Base-by-base conservation (phyloP, 2,888 invertebrate genomes). In the Linhomoeus sp. region DNA sequence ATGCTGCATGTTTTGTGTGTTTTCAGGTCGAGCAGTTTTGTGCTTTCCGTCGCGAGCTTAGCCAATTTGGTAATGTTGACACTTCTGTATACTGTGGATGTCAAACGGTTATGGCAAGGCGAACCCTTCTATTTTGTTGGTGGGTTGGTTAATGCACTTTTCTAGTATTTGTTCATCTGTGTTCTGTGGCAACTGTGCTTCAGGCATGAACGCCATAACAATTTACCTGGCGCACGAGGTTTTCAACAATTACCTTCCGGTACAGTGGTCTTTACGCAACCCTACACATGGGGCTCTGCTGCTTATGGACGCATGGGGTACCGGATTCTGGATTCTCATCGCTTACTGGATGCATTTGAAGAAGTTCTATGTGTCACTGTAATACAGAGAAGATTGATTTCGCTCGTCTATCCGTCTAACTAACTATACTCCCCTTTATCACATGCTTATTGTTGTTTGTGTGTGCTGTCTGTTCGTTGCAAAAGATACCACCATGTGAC, bases 161-260 rank as follows among this genome's bases (percentile, higher is more conserved):
- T 15, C 22, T 19, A 35, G n/a, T 5, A 29, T 43, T 19, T 7
- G 17, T 44, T n/a, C 20, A 23, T 15, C 29, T 15, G 25, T 23
- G 14, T 17, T 43, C 23, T 3, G 9, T 42, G 42, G 9, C 3
- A 17, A 17, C 43, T 9, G 19, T 5, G 43, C 59, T 62, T 22
- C 60, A 72, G 90, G 92, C 14, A 83, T 85, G 76, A 92, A 92
- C 69, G 78, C 88, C 23, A 81, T 87, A 47, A 72, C 84, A 1
- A 72, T 92, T 57, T 92, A 88, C 66, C 73, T 84, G 15, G 86
- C 87, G 0, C 88, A 88, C 63, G 75, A 75, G 22, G 63, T 88
- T 2, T 76, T 80, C 54, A 75, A 77, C 50, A 72, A 74, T 45
- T 73, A 80, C 61, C 79, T 88, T 61, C 88, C 88, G 0, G 81